Evolutionary conservation across 2,888 invertebrate genomes (phyloP).

Genomic region (Siphonodentalium dalli): DNA sequence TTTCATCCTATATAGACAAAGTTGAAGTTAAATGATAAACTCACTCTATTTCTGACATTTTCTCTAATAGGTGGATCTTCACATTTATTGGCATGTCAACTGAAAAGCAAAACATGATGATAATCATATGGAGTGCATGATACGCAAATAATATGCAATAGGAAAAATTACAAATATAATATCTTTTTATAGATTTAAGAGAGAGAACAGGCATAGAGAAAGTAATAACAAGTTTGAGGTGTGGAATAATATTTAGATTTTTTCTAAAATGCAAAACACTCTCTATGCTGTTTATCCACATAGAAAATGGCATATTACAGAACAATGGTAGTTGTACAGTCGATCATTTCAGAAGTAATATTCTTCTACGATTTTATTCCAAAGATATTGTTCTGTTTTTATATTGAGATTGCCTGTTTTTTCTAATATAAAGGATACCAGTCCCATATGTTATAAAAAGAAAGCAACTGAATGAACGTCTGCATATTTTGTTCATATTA

Average conservation of each 20-base stretch:
- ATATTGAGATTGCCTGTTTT: no score
- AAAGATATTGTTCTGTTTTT: no score
- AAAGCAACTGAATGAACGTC: no score
- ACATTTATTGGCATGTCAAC: conserved; percentile 87
- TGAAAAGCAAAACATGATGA: conserved; percentile 67
- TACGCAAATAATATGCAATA: not conserved
- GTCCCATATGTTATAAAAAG: no score
- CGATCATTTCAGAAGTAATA: no score
- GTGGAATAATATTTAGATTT: not conserved
- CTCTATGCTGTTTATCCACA: not conserved
- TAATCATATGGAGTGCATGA: no score
- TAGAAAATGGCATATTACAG: no score
- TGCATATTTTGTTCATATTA: no score
- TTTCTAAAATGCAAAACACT: not conserved
- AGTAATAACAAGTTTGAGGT: not conserved
- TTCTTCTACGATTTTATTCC: no score
- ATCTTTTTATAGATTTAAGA: not conserved
- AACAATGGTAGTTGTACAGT: no score
- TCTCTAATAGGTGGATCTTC: conserved; percentile 79
- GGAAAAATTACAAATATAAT: not conserved
- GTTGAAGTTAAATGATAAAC: conserved; percentile 29
- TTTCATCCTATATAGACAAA: no score
- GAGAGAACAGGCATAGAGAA: conserved; percentile 1
- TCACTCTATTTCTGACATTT: conserved; percentile 87
- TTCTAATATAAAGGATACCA: no score